Conservation (phyloP, 2,113 vertebrate species). For the Burhinus oedicnemus region DNA sequence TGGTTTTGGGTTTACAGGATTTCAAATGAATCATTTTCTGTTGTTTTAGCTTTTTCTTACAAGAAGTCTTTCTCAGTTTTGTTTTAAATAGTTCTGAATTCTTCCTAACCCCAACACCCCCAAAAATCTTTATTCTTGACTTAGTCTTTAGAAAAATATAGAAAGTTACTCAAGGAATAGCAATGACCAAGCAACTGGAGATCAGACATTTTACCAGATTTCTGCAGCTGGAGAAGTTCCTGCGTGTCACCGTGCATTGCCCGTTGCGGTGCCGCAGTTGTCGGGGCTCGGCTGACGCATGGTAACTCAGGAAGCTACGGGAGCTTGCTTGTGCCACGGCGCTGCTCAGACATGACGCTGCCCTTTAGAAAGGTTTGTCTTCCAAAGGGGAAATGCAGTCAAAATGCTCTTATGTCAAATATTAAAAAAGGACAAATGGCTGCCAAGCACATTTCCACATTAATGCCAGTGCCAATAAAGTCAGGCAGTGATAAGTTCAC, state of each 20-base stretch:
- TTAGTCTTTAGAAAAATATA: background rate
- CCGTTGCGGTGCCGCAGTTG: background rate
- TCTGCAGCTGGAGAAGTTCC: background rate
- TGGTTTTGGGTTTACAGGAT: background rate
- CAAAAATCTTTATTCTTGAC: background rate
- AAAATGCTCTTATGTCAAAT: background rate
- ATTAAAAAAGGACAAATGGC: background rate
- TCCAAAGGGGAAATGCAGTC: background rate
- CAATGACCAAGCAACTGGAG: background rate
- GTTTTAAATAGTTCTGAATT: background rate
- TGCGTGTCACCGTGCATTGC: fast-evolving
- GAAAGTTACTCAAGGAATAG: background rate
- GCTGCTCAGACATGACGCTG: background rate
- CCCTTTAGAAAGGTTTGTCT: background rate
- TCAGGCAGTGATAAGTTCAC: background rate
- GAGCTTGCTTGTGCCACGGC: background rate
- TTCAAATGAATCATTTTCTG: background rate
- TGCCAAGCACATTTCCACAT: background rate
- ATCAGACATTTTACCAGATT: background rate
- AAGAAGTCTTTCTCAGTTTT: background rate
- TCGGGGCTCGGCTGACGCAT: fast-evolving
- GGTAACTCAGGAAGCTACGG: background rate
- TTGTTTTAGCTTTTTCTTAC: background rate
- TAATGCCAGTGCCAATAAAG: background rate
- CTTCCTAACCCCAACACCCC: background rate